Percentiles rank a stretch among this genome's conserved stretches.
Conservation (phyloP, 2,113 vertebrate genomes). For the Eira barbara region DNA sequence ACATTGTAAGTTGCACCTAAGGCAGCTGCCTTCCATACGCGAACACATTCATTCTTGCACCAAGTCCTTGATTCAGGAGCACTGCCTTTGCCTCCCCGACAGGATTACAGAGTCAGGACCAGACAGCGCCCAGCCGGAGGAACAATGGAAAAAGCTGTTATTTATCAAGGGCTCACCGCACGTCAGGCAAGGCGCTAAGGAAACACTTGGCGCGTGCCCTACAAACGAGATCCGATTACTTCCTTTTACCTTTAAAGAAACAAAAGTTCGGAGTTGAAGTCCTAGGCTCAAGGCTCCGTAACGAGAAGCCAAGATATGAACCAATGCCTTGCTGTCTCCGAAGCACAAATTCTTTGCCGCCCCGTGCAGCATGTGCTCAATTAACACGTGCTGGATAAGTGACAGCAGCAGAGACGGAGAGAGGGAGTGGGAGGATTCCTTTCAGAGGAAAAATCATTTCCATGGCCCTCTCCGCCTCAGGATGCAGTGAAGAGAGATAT, state of each 20-base stretch:
- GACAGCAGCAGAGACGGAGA: neutral
- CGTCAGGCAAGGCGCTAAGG: neutral
- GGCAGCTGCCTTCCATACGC: fast-evolving
- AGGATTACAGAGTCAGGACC: neutral
- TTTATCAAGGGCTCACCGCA: neutral
- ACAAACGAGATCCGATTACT: neutral
- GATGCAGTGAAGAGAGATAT: neutral
- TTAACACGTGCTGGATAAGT: neutral
- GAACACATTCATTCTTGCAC: neutral
- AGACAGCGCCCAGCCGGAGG: neutral
- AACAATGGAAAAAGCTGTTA: neutral
- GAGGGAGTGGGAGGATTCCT: constrained; percentile 40
- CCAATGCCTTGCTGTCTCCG: neutral
- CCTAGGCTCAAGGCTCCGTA: neutral
- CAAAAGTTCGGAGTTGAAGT: fast-evolving
- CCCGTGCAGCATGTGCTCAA: neutral
- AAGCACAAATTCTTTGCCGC: neutral
- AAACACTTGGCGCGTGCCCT: neutral
- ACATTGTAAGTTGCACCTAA: neutral
- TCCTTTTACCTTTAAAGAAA: neutral
- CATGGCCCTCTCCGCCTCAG: neutral
- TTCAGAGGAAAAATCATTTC: constrained; percentile 28
- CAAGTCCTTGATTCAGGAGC: neutral
- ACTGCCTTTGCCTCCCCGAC: neutral
- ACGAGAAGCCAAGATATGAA: neutral